Evolutionary conservation across 2,113 vertebrate species (phyloP).

Genomic region (Ranitomeya imitator): DNA sequence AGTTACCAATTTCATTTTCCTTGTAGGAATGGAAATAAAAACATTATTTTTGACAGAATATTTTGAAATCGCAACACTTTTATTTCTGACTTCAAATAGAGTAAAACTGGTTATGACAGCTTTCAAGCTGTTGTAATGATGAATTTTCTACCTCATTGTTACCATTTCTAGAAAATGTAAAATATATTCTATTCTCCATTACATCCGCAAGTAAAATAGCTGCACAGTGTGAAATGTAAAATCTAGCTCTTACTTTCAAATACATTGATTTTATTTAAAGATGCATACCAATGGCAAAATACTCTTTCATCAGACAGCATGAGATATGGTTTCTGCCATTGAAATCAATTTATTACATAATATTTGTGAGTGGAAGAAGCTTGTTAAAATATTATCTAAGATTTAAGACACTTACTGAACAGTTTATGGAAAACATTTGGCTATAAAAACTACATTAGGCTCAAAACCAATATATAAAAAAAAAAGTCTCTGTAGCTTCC

Average conservation of each 20-base stretch:
- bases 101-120: conserved; percentile 8
- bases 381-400: conserved; percentile 32
- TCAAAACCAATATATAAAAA: conserved; percentile 12
- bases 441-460: conserved; percentile 44
- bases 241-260: not conserved
- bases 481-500: not conserved
- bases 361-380: not conserved
- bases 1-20: not conserved
- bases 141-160: conserved; percentile 1
- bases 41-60: not conserved
- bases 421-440: conserved; percentile 42
- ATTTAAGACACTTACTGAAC: conserved; percentile 26
- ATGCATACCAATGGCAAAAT: not conserved
- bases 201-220: not conserved
- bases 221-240: not conserved
- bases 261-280: not conserved
- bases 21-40: not conserved
- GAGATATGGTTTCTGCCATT: not conserved
- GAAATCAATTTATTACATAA: not conserved
- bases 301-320: conserved; percentile 1
- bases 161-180: not conserved
- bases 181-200: not conserved
- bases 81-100: not conserved
- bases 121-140: not conserved
- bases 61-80: conserved; percentile 8